Evolutionary conservation across 2,888 invertebrate genomes (phyloP).

Genomic region (Rhogogaster chlorosoma): DNA sequence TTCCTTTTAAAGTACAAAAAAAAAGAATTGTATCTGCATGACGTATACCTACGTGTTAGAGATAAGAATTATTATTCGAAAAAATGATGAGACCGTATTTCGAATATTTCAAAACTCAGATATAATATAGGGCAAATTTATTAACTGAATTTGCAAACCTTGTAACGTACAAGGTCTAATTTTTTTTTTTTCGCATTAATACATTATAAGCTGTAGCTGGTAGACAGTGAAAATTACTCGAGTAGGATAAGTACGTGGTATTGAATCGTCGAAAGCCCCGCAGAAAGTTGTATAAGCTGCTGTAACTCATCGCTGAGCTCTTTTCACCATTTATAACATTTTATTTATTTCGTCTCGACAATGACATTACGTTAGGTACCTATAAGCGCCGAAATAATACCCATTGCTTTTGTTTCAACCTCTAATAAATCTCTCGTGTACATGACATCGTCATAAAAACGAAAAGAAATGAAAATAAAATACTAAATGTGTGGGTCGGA

Average conservation of each 20-base stretch:
- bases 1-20: not conserved
- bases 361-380: not conserved
- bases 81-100: not conserved
- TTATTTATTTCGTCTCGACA: slow-evolving; percentile 14
- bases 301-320: not conserved
- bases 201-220: not conserved
- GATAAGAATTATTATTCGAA: not conserved
- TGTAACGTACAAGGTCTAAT: not conserved
- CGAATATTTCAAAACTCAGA: not conserved
- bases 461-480: not conserved
- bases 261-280: not conserved
- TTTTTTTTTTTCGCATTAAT: not conserved
- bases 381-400: not conserved
- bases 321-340: not conserved
- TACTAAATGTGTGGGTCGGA: not conserved
- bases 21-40: not conserved
- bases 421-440: not conserved
- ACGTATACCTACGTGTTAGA: not conserved
- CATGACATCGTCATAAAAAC: not conserved
- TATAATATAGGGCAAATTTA: not conserved
- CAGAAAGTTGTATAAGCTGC: not conserved
- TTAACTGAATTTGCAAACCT: not conserved
- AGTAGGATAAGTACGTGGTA: not conserved
- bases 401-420: not conserved
- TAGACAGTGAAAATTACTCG: not conserved